Percentiles rank a stretch among this genome's conserved stretches.
These are phyloP conservation scores for Dermolepida albohirtum DNA, from an alignment of 2,888 invertebrate genomes.

Conservation along the genomic window DNA sequence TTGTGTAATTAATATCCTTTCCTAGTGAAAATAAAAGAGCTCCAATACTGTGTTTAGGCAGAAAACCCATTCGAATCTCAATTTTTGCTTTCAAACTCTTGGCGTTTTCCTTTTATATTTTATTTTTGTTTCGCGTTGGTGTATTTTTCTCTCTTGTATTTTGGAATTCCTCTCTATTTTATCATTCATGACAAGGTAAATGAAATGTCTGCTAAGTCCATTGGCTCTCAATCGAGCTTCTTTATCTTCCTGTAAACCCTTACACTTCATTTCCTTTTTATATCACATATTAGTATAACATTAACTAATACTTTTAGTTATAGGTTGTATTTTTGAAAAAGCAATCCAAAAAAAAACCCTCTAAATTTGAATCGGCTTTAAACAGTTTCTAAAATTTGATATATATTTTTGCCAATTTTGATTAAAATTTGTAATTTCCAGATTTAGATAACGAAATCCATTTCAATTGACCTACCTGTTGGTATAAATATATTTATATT, in stretches of 20 bases:
- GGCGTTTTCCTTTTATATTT: slow-evolving; percentile 15
- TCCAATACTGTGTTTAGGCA: slow-evolving; percentile 8
- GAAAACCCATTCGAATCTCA: not conserved
- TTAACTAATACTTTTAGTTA: not conserved
- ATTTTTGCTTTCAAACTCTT: slow-evolving; percentile 7
- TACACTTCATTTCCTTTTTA: not conserved
- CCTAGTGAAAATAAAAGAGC: not conserved
- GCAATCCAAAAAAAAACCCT: too few species aligned
- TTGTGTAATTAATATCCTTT: slow-evolving; percentile 19
- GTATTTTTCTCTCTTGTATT: slow-evolving; percentile 15
- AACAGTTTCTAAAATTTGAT: too few species aligned
- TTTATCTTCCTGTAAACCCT: slow-evolving; percentile 13
- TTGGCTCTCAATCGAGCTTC: slow-evolving; percentile 27
- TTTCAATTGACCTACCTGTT: too few species aligned
- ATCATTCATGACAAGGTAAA: slow-evolving; percentile 3
- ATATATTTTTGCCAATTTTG: too few species aligned
- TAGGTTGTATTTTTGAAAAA: too few species aligned
- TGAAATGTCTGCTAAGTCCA: slow-evolving; percentile 6
- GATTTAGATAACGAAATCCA: too few species aligned
- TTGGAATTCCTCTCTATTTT: not conserved
- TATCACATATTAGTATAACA: not conserved
- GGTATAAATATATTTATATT: too few species aligned
- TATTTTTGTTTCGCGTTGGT: slow-evolving; percentile 4
- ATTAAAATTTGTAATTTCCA: too few species aligned
- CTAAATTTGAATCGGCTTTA: too few species aligned